phyloP scores from a whole-genome alignment of 2,797 vertebrate species.

The Lophius americanus region DNA sequence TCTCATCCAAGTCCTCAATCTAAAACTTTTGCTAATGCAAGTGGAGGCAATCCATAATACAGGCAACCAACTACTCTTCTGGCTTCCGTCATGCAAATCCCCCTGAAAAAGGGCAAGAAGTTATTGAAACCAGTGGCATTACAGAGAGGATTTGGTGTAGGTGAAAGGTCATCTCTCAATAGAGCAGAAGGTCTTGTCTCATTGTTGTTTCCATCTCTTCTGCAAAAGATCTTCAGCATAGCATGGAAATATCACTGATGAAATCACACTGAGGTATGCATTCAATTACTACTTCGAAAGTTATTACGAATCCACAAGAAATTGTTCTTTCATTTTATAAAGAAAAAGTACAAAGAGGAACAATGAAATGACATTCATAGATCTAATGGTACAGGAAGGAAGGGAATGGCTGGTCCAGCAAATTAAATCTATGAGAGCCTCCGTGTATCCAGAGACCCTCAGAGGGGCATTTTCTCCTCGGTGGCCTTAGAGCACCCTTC shows the following conservation, averaged over 20 bases:
- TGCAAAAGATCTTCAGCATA: conserved; percentile 38
- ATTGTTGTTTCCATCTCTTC: conserved; percentile 44
- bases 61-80: conserved; percentile 78
- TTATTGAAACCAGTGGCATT: conserved; percentile 77
- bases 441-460: conserved; percentile 74
- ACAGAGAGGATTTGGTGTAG: conserved; percentile 53
- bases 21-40: conserved; percentile 80
- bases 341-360: conserved; percentile 36
- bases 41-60: conserved; percentile 81
- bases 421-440: conserved; percentile 76
- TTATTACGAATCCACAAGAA: conserved; percentile 19
- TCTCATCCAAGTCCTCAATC: conserved; percentile 71
- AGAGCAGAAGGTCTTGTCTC: conserved; percentile 54
- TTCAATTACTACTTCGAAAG: conserved; percentile 10
- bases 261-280: conserved; percentile 27
- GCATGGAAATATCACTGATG: conserved; percentile 30
- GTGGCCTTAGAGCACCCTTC: conserved; percentile 81
- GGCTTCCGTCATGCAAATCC: conserved; percentile 81
- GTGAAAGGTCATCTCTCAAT: conserved; percentile 46
- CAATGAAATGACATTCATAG: conserved; percentile 66
- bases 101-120: conserved; percentile 74
- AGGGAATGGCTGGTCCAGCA: conserved; percentile 66
- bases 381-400: conserved; percentile 57
- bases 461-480: conserved; percentile 76
- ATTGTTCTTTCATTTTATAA: conserved; percentile 47